Evolutionary conservation across 1,140 invertebrate species (phyloP), one percentile per base, ranked within the genome.

Genomic region (Campoletis sonorensis): DNA sequence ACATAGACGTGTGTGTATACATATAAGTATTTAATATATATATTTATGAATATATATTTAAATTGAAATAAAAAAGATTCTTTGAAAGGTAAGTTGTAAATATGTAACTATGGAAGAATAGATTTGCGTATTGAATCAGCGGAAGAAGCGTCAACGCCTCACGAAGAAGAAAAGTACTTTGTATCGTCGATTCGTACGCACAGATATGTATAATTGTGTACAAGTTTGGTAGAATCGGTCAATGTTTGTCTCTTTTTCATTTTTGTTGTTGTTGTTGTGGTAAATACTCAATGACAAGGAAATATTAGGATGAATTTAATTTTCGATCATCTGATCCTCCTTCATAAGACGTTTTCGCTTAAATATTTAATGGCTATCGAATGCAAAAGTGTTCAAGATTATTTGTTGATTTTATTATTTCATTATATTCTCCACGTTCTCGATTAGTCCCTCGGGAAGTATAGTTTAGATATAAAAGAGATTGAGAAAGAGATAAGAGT

Each of bases 51-150:
- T 33, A 10, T 45, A 45, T 45, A 45, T 45, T 45, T 4, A 11
- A 45, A 45, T 45, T 45, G 2, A 45, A 45, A 45, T 45, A 13
- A 45, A 45, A 45, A 45, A 45, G 15, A 58, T 13, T 80, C 71
- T 71, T 18, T 58, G 18, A 58, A 61, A 73, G 37, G 4, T 49
- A 49, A 49, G 37, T 72, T 79, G 61, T 68, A 77, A 82, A 83
- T 87, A 88, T 87, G 85, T 81, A 87, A 87, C 87, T 86, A 81
- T 90, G 89, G 90, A 91, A 91, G 90, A 91, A 90, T 88, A 87
- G 89, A 90, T 91, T 91, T 91, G 88, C 86, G 79, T 88, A 89
- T 88, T 88, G 87, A 84, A 84, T 88, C 71, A 84, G 79, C 86
- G 84, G 79, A 83, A 86, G 78, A 83, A 84, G 81, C 81, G 80